Evolutionary conservation across 2,113 vertebrate species (phyloP).

Genomic region (Alaudala cheleensis): DNA sequence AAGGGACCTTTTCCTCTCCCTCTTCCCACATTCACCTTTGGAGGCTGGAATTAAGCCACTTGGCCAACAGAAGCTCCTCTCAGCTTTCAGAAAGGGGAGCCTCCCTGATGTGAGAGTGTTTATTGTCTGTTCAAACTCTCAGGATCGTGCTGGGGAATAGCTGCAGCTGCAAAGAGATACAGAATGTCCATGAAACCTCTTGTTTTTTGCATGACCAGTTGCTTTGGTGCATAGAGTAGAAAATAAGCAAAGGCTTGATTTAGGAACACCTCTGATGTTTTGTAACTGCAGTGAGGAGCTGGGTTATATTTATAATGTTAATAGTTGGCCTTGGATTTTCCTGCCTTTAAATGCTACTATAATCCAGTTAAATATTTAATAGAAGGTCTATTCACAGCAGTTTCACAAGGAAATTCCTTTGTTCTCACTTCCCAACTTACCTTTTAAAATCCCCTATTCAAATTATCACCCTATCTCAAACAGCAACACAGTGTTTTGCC

Average conservation of each 20-base stretch:
- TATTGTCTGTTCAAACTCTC: background rate
- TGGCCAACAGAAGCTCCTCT: background rate
- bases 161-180: background rate
- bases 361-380: background rate
- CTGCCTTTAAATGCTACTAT: background rate
- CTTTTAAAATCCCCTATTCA: background rate
- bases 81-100: background rate
- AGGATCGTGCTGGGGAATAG: background rate
- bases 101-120: background rate
- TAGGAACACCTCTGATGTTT: background rate
- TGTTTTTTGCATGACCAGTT: background rate
- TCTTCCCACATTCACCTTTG: background rate
- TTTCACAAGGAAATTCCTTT: background rate
- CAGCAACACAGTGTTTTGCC: background rate
- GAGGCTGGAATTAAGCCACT: background rate
- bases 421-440: background rate
- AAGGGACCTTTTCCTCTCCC: background rate
- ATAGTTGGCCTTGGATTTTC: background rate
- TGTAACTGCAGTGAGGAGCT: background rate
- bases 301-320: background rate
- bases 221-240: background rate
- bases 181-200: background rate
- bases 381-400: background rate
- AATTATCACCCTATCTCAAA: background rate
- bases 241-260: background rate